These are phyloP conservation scores for Bungarus multicinctus DNA, from an alignment of 2,113 vertebrate genomes.

Conservation along the genomic window DNA sequence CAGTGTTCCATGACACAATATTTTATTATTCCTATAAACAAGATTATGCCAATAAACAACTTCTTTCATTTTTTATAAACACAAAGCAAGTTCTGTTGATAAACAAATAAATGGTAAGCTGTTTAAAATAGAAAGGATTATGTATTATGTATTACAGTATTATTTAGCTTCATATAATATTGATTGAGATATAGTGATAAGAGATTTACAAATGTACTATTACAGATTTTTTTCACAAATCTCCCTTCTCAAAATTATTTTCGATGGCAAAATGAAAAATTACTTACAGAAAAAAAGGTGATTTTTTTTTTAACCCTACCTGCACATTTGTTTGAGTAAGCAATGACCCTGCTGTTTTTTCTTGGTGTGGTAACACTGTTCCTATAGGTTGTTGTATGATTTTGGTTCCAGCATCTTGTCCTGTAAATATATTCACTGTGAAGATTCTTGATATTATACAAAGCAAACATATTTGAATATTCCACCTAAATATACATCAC, in stretches of 20 bases:
- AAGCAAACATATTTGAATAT: neutral
- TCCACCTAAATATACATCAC: neutral
- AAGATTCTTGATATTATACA: neutral
- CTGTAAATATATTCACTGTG: constrained; percentile 50
- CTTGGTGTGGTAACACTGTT: constrained; percentile 62
- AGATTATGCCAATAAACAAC: neutral
- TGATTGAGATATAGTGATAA: neutral
- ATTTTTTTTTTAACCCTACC: constrained; percentile 53
- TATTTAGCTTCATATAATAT: neutral
- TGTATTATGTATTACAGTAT: neutral
- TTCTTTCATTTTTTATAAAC: neutral
- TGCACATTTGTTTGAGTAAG: constrained; percentile 67
- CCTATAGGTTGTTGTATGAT: constrained; percentile 65
- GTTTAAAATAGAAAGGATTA: neutral
- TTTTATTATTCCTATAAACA: neutral
- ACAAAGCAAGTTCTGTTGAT: neutral
- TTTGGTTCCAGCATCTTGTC: constrained; percentile 75
- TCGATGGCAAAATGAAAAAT: neutral
- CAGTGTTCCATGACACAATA: neutral
- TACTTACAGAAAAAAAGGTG: neutral
- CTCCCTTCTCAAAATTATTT: neutral
- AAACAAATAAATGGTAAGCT: neutral
- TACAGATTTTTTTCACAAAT: neutral
- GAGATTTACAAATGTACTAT: neutral
- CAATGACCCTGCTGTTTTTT: constrained; percentile 67